Percentiles rank a stretch among this genome's conserved stretches.
These are phyloP conservation scores for Philotrypesis tridentata DNA, from an alignment of 1,140 invertebrate genomes.

Conservation along the genomic window DNA sequence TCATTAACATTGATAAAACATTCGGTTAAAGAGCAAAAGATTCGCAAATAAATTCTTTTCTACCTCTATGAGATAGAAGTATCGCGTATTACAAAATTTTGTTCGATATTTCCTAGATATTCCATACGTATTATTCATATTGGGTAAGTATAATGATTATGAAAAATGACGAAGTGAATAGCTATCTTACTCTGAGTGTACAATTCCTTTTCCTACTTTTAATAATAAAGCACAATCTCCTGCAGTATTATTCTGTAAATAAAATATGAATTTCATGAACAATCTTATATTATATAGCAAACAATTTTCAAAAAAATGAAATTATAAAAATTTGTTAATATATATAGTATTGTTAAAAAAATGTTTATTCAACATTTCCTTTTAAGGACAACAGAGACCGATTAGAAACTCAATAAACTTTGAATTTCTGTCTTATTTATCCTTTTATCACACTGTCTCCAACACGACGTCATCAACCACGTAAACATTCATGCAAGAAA, in stretches of 20 bases:
- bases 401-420: constrained; percentile 31
- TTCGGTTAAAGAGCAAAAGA: constrained; percentile 6
- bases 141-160: not conserved
- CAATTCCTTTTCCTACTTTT: constrained; percentile 19
- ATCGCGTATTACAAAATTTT: not conserved
- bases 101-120: constrained; percentile 11
- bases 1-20: constrained; percentile 36
- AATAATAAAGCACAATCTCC: not conserved
- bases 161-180: constrained; percentile 19
- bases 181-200: not conserved
- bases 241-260: constrained; percentile 18
- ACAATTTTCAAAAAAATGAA: constrained; percentile 29
- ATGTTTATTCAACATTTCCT: constrained; percentile 32
- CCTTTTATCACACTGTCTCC: constrained; percentile 2
- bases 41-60: not conserved
- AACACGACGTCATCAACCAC: not conserved
- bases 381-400: constrained; percentile 37
- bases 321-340: constrained; percentile 35
- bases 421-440: not conserved
- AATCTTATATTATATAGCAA: constrained; percentile 33
- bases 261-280: constrained; percentile 40
- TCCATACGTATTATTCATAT: constrained; percentile 4
- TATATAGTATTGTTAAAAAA: constrained; percentile 25
- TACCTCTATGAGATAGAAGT: not conserved
- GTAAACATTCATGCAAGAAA: not conserved